Percentiles rank a stretch among this genome's conserved stretches.
Conservation (phyloP, 2,888 invertebrate genomes). For the Calameuta idolon region DNA sequence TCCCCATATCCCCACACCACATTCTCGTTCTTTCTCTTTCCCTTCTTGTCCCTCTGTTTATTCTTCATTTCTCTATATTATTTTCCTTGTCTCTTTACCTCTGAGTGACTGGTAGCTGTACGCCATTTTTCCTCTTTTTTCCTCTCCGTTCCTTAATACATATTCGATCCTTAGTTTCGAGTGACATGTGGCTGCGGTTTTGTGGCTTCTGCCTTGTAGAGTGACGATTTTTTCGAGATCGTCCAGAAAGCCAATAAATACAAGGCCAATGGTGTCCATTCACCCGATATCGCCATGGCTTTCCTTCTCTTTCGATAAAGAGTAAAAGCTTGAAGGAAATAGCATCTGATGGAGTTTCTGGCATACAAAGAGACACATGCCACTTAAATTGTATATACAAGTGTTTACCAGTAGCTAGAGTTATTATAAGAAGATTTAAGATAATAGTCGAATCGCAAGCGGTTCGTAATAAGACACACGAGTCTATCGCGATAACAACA, state of each 20-base stretch:
- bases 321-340: not conserved
- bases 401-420: slow-evolving; percentile 50
- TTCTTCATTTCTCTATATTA: not conserved
- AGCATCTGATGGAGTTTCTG: not conserved
- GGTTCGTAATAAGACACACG: not conserved
- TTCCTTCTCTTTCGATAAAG: not conserved
- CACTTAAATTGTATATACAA: slow-evolving; percentile 55
- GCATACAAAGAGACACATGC: slow-evolving; percentile 48
- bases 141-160: not conserved
- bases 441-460: not conserved
- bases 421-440: not conserved
- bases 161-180: slow-evolving; percentile 36
- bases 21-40: not conserved
- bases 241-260: not conserved
- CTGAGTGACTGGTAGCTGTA: not conserved
- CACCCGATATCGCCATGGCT: not conserved
- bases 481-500: not conserved
- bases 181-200: slow-evolving; percentile 19
- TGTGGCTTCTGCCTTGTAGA: not conserved
- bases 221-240: not conserved
- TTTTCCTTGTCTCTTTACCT: not conserved
- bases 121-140: not conserved
- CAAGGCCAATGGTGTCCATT: not conserved
- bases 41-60: not conserved
- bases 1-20: not conserved